These are phyloP conservation scores for Microcebus murinus DNA, from an alignment of 2,113 vertebrate genomes.

Conservation along the genomic window DNA sequence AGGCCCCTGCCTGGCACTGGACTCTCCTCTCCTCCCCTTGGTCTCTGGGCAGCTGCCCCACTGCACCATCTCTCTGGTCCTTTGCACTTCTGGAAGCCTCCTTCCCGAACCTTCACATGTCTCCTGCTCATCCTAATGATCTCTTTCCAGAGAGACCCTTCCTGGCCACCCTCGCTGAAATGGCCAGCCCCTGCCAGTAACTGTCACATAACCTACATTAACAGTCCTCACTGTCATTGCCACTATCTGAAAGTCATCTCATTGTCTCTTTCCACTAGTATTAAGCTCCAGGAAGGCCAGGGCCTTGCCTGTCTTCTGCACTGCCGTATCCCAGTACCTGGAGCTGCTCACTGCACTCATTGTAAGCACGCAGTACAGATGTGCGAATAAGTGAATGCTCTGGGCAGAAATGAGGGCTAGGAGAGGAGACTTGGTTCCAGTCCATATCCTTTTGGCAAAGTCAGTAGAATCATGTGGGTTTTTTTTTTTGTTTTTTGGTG, in stretches of 20 bases:
- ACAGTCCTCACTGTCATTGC: not conserved
- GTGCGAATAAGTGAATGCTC: not conserved
- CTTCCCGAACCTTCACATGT: too few species aligned
- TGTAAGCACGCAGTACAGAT: not conserved
- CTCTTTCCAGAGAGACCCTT: not conserved
- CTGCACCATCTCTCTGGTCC: not conserved
- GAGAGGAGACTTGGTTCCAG: not conserved
- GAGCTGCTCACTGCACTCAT: rapidly evolving
- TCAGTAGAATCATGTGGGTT: not conserved
- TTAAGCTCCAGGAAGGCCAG: not conserved
- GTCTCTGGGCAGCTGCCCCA: not conserved
- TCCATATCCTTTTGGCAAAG: not conserved
- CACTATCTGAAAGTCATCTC: not conserved
- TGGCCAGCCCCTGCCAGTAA: not conserved
- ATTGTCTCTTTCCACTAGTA: not conserved
- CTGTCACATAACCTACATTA: not conserved
- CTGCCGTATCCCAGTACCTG: rapidly evolving
- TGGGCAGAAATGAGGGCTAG: not conserved
- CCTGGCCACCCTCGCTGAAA: not conserved
- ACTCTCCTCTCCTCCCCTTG: not conserved
- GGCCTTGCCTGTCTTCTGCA: not conserved
- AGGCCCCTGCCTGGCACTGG: not conserved
- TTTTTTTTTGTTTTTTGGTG: too few species aligned
- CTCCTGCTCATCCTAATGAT: not conserved
- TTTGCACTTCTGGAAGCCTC: not conserved